phyloP scores from a whole-genome alignment of 2,797 vertebrate species.

The Malurus splendens region DNA sequence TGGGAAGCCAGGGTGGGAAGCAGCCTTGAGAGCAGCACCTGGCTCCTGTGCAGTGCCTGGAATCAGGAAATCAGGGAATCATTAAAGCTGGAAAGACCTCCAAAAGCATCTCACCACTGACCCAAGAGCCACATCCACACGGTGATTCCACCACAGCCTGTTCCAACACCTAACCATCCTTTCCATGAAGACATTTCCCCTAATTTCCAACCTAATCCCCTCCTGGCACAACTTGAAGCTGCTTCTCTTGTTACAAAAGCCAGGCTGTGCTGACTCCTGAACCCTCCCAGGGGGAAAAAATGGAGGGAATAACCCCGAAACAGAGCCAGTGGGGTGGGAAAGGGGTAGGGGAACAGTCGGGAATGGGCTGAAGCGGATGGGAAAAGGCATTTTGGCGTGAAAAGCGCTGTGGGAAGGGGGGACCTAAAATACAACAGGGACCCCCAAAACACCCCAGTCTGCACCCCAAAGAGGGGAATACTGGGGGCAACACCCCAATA shows the following conservation, averaged over 20 bases:
- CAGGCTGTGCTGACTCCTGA: background rate
- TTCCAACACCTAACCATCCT: background rate
- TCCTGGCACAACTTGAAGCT: background rate
- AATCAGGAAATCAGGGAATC: background rate
- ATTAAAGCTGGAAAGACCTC: background rate
- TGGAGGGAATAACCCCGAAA: background rate
- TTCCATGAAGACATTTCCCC: background rate
- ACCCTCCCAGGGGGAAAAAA: background rate
- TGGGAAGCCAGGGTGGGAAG: background rate
- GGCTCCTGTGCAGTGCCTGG: background rate
- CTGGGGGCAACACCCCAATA: background rate
- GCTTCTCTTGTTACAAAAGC: background rate
- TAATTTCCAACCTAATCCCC: background rate
- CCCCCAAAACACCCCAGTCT: background rate
- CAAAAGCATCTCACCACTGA: background rate
- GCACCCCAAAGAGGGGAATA: background rate
- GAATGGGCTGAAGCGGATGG: background rate
- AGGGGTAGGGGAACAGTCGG: background rate
- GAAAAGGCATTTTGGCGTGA: background rate
- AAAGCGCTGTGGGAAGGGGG: fast-evolving
- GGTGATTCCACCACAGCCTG: background rate
- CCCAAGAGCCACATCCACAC: background rate
- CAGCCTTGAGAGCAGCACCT: background rate
- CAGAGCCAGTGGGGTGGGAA: background rate
- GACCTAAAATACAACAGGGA: background rate